Base-by-base conservation (phyloP, 2,113 vertebrate species). In the Neolamprologus modestus region DNA sequence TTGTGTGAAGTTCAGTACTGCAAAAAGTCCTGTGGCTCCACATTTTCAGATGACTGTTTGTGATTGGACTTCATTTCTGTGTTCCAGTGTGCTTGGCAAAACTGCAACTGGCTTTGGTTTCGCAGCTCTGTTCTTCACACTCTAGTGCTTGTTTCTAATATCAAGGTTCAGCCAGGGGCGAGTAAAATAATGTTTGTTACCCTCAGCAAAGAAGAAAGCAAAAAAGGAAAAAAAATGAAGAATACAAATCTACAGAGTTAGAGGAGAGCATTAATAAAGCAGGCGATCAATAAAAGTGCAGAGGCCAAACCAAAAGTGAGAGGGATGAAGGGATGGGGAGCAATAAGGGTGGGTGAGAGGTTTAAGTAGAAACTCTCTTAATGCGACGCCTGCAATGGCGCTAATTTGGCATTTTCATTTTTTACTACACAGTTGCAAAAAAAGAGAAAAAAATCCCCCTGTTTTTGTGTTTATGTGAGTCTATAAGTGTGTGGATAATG, bases 231-330 rank as follows among this genome's bases (percentile, higher is more conserved):
- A 47, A 21, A 76, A 47, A 26, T 17, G 24, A 37, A 87, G 31
- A 84, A 68, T 31, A 66, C 68, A 55, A 89, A 59, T 40, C 55
- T 26, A 68, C 78, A 54, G 4, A 9, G 31, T 17, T 26, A 5
- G n/a, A 21, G 10, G 16, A 40, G 24, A 2, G 4, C 84, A 91
- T 91, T 87, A 92, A 89, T 85, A 88, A 91, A 83, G 13, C 81
- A 85, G 79, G 53, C 61, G 37, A 47, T 88, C 78, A 82, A 87
- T 68, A 63, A 61, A 84, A 81, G 50, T 21, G 19, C 86, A 87
- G 52, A 90, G 83, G 73, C 47, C 87, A 78, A 78, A 90, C 66
- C 66, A 88, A 92, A 61, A 87, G 86, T 54, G 80, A 61, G 17
- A 26, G 28, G 26, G 5, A 16, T 3, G 26, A 13, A 79, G 31